phyloP scores from a whole-genome alignment of 2,113 vertebrate genomes.

The Petaurus breviceps region DNA sequence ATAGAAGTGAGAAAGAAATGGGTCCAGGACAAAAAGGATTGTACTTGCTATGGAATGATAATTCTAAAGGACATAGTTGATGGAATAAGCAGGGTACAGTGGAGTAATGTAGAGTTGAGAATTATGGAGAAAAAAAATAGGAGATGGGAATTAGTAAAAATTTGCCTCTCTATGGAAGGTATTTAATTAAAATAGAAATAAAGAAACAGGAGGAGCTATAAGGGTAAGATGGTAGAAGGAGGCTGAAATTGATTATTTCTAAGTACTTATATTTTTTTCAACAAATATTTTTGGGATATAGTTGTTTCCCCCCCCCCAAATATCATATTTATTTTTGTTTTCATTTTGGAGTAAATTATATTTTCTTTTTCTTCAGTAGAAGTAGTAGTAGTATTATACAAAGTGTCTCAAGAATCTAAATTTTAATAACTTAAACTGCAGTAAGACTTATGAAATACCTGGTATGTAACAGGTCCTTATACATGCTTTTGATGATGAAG shows the following conservation, averaged over 20 bases:
- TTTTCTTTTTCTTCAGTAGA: not conserved
- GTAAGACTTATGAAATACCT: not conserved
- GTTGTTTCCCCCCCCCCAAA: not conserved
- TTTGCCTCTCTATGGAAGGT: not conserved
- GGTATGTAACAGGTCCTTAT: not conserved
- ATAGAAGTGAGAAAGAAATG: not conserved
- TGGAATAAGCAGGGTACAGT: not conserved
- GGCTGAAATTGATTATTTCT: not conserved
- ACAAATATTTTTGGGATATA: not conserved
- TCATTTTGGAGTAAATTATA: not conserved
- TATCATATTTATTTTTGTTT: not conserved
- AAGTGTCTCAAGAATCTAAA: not conserved
- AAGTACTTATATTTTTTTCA: not conserved
- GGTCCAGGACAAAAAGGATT: not conserved
- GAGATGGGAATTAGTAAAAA: not conserved
- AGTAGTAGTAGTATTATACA: not conserved
- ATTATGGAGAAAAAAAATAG: not conserved
- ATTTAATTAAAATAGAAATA: not conserved
- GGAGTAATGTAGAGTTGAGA: not conserved
- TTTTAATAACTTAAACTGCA: not conserved
- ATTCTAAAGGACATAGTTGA: not conserved
- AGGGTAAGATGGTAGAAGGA: not conserved
- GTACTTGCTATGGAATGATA: not conserved
- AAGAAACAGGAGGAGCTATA: not conserved
- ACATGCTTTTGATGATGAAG: not conserved